Conservation (phyloP, 2,888 invertebrate species). For the Lasioglossum calceatum region DNA sequence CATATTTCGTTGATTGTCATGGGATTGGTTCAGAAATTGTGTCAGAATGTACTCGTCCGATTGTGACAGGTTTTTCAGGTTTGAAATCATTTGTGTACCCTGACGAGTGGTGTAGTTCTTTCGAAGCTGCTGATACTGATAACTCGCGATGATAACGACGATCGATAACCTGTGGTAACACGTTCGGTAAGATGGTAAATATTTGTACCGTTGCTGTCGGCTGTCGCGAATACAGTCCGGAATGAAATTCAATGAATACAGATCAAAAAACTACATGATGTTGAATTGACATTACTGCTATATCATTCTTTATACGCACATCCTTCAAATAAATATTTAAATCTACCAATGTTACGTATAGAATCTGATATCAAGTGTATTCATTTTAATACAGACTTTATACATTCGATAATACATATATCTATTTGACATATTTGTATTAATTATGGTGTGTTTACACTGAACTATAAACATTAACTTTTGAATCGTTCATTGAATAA, state of each 20-base stretch:
- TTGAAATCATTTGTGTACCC: neutral
- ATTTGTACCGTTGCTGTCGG: conserved; percentile 10
- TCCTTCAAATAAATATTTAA: too few species aligned
- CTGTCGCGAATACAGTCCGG: neutral
- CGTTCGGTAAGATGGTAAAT: conserved; percentile 19
- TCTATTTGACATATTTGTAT: neutral
- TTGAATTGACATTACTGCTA: neutral
- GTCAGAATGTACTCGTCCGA: neutral
- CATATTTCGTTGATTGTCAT: neutral
- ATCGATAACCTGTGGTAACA: conserved; percentile 2
- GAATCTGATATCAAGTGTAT: neutral
- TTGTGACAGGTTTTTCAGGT: neutral
- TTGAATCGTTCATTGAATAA: neutral
- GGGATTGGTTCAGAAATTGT: neutral
- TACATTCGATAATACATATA: neutral
- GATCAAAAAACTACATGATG: neutral
- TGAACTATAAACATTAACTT: neutral
- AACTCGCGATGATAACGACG: conserved; percentile 4
- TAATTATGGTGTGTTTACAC: neutral
- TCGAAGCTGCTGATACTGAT: neutral
- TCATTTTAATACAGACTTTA: neutral
- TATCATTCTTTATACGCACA: neutral
- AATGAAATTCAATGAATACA: neutral
- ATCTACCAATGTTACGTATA: neutral
- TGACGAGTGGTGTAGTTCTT: neutral